Percentiles rank a stretch among this genome's conserved stretches.
Evolutionary conservation across 2,113 vertebrate species (phyloP).

Genomic region (Corydoras maculifer): DNA sequence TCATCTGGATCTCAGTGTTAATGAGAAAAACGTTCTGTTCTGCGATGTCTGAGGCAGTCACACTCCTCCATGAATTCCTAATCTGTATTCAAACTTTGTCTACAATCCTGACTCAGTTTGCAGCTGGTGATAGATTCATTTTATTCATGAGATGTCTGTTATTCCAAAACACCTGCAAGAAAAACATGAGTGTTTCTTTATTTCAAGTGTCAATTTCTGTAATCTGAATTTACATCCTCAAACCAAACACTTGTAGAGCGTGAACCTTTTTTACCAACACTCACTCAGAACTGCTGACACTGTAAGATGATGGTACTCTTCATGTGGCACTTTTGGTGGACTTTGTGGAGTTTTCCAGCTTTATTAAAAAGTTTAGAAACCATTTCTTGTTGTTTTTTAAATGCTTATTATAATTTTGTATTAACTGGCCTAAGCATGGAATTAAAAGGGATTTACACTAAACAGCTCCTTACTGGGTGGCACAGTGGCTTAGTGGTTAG

Average conservation of each 20-base stretch:
- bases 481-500: too few species aligned
- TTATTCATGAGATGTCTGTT: neutral
- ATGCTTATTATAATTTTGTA: too few species aligned
- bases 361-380: constrained; percentile 25
- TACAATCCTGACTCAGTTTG: neutral
- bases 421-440: too few species aligned
- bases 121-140: too few species aligned
- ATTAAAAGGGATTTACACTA: too few species aligned
- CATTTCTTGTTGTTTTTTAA: neutral
- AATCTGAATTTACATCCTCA: too few species aligned
- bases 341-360: constrained; percentile 25
- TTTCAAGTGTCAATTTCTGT: too few species aligned
- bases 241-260: too few species aligned
- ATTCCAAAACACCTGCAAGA: constrained; percentile 7
- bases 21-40: constrained; percentile 5
- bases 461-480: too few species aligned
- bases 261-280: neutral
- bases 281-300: constrained; percentile 4
- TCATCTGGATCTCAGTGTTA: constrained; percentile 5
- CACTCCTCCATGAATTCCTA: constrained; percentile 1
- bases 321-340: constrained; percentile 32
- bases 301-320: constrained; percentile 24
- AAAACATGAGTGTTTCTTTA: constrained; percentile 10
- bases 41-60: neutral
- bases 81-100: constrained; percentile 1